A percentile compares a stretch with the other conserved stretches of the same genome.
Conservation (phyloP, 2,797 vertebrate genomes). For the Chanos chanos region DNA sequence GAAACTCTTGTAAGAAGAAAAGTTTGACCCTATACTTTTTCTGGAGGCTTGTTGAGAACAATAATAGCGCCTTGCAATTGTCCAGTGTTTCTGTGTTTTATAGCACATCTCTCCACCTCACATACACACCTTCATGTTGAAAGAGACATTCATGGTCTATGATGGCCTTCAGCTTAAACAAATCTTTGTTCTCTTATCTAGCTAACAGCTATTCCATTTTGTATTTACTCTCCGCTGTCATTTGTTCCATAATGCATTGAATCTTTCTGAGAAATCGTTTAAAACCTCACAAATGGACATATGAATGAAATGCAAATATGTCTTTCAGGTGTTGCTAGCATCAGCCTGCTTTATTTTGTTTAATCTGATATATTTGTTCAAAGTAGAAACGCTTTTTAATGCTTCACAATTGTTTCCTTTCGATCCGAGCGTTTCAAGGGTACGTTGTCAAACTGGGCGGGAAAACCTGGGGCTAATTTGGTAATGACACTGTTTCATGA, state of each 20-base stretch:
- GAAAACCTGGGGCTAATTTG: constrained; percentile 61
- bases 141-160: constrained; percentile 47
- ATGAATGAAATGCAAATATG: no score
- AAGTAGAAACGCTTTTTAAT: constrained; percentile 48
- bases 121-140: no score
- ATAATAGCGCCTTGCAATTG: no score
- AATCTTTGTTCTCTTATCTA: constrained; percentile 57
- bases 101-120: no score
- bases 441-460: constrained; percentile 53
- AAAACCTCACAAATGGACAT: constrained; percentile 56
- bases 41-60: no score
- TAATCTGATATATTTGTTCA: constrained; percentile 62
- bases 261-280: no score
- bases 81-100: no score
- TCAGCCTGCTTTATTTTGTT: no score
- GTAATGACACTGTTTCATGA: constrained; percentile 61
- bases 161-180: constrained; percentile 57
- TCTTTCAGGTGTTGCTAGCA: constrained; percentile 53
- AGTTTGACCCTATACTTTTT: no score
- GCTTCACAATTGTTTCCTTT: constrained; percentile 43
- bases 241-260: constrained; percentile 55
- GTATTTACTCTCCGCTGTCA: constrained; percentile 58
- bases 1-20: no score
- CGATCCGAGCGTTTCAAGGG: neutral
- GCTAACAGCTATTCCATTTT: constrained; percentile 36